A percentile compares a stretch with the other conserved stretches of the same genome.
These are phyloP conservation scores for Sturnus vulgaris DNA, from an alignment of 2,113 vertebrate genomes.

Conservation along the genomic window DNA sequence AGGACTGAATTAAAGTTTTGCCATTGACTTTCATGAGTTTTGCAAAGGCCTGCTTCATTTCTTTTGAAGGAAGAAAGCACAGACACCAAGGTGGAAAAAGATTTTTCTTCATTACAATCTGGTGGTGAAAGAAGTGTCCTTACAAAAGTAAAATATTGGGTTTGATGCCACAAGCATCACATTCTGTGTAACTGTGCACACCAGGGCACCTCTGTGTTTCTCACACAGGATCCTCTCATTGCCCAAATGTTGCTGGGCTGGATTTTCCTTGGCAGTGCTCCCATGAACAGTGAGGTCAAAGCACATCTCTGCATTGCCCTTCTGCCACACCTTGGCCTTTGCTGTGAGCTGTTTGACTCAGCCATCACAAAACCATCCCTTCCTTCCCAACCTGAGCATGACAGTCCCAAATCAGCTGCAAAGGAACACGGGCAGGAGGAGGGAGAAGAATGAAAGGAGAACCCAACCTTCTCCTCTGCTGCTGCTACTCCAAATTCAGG, in stretches of 20 bases:
- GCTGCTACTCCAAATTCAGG: neutral
- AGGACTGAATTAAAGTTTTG: neutral
- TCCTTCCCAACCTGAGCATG: neutral
- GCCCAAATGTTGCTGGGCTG: accelerated
- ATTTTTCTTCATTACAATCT: neutral
- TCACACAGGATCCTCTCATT: neutral
- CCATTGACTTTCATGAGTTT: neutral
- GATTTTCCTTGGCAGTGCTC: neutral
- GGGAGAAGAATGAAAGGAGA: neutral
- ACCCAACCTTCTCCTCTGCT: neutral
- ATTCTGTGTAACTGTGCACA: neutral
- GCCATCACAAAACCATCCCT: neutral
- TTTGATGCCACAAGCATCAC: neutral
- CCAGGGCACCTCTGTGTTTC: neutral
- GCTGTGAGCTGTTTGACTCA: neutral
- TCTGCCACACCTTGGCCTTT: neutral
- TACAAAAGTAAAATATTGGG: neutral
- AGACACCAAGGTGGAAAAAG: neutral
- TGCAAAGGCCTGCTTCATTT: neutral
- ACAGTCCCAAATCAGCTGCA: neutral
- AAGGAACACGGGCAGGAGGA: neutral
- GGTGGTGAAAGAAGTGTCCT: neutral
- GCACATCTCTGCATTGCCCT: neutral
- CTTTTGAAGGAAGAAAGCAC: neutral
- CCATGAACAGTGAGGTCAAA: neutral